A percentile compares a stretch with the other conserved stretches of the same genome.
Conservation (phyloP, 2,797 vertebrate species). For the Momotus momota region DNA sequence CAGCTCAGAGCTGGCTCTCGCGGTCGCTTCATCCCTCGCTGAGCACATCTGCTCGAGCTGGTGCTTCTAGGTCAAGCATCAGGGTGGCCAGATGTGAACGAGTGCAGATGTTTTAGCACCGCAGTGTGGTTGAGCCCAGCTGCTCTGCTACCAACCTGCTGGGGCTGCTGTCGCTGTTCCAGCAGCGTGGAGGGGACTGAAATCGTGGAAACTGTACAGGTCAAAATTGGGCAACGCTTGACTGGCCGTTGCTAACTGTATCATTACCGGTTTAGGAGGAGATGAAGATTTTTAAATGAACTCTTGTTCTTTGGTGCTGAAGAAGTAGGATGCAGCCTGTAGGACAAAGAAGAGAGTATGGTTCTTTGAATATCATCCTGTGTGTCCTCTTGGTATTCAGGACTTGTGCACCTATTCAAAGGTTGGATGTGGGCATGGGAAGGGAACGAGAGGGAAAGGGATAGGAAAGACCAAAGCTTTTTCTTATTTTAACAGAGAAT, state of each 20-base stretch:
- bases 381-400: not conserved
- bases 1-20: not conserved
- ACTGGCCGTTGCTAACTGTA: fast-evolving
- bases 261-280: not conserved
- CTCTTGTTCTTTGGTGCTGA: not conserved
- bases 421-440: not conserved
- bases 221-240: not conserved
- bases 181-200: fast-evolving
- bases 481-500: constrained; percentile 1
- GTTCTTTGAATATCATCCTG: not conserved
- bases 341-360: not conserved
- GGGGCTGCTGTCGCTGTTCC: fast-evolving
- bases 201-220: not conserved
- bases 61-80: not conserved
- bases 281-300: not conserved
- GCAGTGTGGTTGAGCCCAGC: not conserved
- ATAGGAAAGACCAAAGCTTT: constrained; percentile 12
- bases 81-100: not conserved
- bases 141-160: not conserved
- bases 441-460: not conserved
- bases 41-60: not conserved
- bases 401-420: not conserved
- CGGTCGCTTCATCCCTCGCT: not conserved
- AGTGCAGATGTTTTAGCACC: not conserved
- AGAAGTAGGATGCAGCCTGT: not conserved